These are phyloP conservation scores for Sparus aurata DNA, from an alignment of 2,797 vertebrate species.

Conservation along the genomic window DNA sequence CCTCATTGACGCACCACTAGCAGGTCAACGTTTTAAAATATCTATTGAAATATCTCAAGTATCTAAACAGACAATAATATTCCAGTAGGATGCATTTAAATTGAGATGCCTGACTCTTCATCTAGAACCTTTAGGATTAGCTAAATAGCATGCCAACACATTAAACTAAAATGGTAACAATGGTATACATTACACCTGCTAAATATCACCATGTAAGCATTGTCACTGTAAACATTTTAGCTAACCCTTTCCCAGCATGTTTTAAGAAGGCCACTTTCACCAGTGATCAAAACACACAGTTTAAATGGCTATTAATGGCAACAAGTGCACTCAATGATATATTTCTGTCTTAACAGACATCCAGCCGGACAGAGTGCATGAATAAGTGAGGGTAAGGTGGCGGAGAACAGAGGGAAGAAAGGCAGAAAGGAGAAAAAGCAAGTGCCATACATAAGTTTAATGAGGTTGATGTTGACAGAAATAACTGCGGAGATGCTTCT, in stretches of 20 bases:
- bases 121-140: too few relatives aligned
- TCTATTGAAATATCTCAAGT: neutral
- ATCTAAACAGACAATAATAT: neutral
- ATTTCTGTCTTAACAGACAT: conserved; percentile 20
- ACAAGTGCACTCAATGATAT: conserved; percentile 3
- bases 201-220: too few relatives aligned
- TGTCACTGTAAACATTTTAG: too few relatives aligned
- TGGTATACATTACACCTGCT: too few relatives aligned
- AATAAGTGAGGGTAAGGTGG: conserved; percentile 46
- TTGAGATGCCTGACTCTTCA: neutral
- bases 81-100: neutral
- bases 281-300: neutral
- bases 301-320: conserved; percentile 6
- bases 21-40: neutral
- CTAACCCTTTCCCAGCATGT: neutral
- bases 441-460: conserved; percentile 84
- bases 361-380: conserved; percentile 40
- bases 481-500: conserved; percentile 82
- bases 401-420: conserved; percentile 41
- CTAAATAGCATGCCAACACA: too few relatives aligned
- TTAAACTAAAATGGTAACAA: too few relatives aligned
- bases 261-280: neutral
- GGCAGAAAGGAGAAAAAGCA: conserved; percentile 62
- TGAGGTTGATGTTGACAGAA: conserved; percentile 84
- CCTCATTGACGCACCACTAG: neutral